A percentile compares a stretch with the other conserved stretches of the same genome.
These are phyloP conservation scores for Hermetia illucens DNA, from an alignment of 1,140 invertebrate species.

Conservation along the genomic window DNA sequence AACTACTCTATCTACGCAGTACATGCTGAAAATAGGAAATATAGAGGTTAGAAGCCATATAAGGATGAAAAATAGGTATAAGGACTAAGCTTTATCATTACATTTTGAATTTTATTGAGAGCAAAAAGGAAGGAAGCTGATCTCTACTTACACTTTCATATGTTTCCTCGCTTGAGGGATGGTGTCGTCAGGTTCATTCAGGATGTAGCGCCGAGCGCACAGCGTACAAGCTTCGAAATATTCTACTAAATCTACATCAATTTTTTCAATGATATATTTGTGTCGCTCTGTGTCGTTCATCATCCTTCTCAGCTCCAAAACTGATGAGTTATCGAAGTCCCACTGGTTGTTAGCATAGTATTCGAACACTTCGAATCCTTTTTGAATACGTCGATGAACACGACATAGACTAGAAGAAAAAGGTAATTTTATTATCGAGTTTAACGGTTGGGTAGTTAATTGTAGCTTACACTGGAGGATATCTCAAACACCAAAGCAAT, in stretches of 20 bases:
- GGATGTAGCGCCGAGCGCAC: conserved; percentile 56
- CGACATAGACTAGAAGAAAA: conserved; percentile 43
- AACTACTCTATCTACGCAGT: conserved; percentile 15
- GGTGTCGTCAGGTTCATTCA: conserved; percentile 72
- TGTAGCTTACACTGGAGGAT: conserved; percentile 62
- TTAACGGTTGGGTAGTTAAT: no score
- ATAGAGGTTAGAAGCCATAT: conserved; percentile 4
- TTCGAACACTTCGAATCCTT: conserved; percentile 73
- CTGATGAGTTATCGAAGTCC: conserved; percentile 55
- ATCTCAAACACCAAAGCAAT: conserved; percentile 55
- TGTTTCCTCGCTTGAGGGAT: conserved; percentile 64
- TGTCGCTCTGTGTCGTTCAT: conserved; percentile 48
- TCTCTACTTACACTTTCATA: conserved; percentile 56
- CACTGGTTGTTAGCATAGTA: conserved; percentile 77
- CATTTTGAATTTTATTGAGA: conserved; percentile 2
- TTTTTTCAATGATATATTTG: conserved; percentile 53
- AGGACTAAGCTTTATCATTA: background rate
- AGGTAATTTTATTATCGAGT: background rate
- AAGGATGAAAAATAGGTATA: background rate
- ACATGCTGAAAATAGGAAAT: conserved; percentile 22
- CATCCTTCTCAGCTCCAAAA: conserved; percentile 33
- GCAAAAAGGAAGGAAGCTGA: conserved; percentile 2
- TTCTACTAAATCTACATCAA: conserved; percentile 50
- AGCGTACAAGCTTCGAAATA: conserved; percentile 62
- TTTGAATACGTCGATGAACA: conserved; percentile 59